Conservation (phyloP, 30 jellyfish, hydroid and myxozoan genomes). For the Turritopsis rubra region DNA sequence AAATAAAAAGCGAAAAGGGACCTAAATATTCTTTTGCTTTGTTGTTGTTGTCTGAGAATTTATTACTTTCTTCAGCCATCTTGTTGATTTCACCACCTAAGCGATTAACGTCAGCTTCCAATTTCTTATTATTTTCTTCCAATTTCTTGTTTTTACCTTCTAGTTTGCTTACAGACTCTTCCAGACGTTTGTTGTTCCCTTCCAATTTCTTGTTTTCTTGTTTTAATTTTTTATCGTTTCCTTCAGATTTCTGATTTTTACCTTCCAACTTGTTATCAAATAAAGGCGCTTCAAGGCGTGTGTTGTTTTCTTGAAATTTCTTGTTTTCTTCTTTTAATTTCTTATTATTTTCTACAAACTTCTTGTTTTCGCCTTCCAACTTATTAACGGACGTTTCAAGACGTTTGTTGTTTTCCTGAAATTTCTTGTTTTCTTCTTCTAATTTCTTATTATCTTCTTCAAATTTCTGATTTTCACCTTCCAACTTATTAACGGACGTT, state of each 20-base stretch:
- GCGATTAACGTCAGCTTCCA: slow-evolving; percentile 60
- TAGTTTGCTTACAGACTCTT: slow-evolving; percentile 40
- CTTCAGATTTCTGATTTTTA: slow-evolving; percentile 55
- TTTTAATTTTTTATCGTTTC: slow-evolving; percentile 40
- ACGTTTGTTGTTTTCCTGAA: too few species aligned
- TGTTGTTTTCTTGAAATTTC: slow-evolving; percentile 59
- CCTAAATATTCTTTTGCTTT: too few species aligned
- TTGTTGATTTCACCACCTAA: slow-evolving; percentile 48
- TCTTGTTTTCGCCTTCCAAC: slow-evolving; percentile 70
- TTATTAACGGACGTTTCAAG: slow-evolving; percentile 61
- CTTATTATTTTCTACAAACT: slow-evolving; percentile 64
- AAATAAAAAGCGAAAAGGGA: too few species aligned
- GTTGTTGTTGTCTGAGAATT: slow-evolving; percentile 67
- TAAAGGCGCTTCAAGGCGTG: slow-evolving; percentile 52
- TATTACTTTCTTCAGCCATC: slow-evolving; percentile 76
- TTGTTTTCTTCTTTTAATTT: slow-evolving; percentile 51
- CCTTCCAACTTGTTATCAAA: slow-evolving; percentile 62
- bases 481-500: slow-evolving; percentile 13
- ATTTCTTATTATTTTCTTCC: slow-evolving; percentile 56
- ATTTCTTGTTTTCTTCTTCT: slow-evolving; percentile 65
- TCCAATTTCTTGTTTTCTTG: slow-evolving; percentile 41
- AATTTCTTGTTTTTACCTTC: slow-evolving; percentile 67
- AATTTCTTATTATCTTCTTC: slow-evolving; percentile 58
- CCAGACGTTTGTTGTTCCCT: slow-evolving; percentile 45
- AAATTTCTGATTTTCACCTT: slow-evolving; percentile 46